Base-by-base conservation (phyloP, 1,140 invertebrate species). In the Drosophila rhopaloa region DNA sequence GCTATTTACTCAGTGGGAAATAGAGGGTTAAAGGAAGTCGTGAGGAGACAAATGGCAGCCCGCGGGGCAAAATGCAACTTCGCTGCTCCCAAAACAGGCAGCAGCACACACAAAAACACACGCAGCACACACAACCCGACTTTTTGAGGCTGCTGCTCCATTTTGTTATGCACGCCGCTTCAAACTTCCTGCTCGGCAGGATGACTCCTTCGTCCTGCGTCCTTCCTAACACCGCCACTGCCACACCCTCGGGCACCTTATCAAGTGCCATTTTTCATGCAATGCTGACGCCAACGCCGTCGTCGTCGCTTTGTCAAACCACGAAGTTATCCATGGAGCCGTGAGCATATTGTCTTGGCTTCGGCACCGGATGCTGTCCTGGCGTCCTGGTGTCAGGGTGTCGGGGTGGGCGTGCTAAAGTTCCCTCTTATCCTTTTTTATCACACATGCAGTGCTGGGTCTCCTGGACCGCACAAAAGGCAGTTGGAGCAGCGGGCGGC, bases 181-280 rank as follows among this genome's bases (percentile, higher is more conserved):
- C 83, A 86, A 84, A 88, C 83, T 88, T 86, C 82, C 82, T 86
- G 79, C 82, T 85, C 84, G 82, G 61, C 82, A 81, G 82, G 62
- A 75, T 81, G 83, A 67, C 58, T 80, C 63, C 50, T 40, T 14
- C 53, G 51, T 19, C 8, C 65, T 47, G 4, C 71, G 16, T 58
- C 37, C 51, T 14, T 7, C 0, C 13, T 11, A 32, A 32, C 29
- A 8, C 19, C 19, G 16, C n/a, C n/a, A 44, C 29, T 1, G 29
- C 48, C n/a, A 51, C 48, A 35, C 41, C 43, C 73, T 53, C 43
- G 46, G 73, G 66, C 81, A 65, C 60, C 79, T 89, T 88, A 88
- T 88, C 83, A 88, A 88, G 83, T 88, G 83, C 76, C 83, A 88
- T 88, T 88, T 88, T 89, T 88, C 83, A 88, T 88, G 79, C 83